Evolutionary conservation across 2,113 vertebrate species (phyloP).

Genomic region (Oxygymnocypris stewartii): DNA sequence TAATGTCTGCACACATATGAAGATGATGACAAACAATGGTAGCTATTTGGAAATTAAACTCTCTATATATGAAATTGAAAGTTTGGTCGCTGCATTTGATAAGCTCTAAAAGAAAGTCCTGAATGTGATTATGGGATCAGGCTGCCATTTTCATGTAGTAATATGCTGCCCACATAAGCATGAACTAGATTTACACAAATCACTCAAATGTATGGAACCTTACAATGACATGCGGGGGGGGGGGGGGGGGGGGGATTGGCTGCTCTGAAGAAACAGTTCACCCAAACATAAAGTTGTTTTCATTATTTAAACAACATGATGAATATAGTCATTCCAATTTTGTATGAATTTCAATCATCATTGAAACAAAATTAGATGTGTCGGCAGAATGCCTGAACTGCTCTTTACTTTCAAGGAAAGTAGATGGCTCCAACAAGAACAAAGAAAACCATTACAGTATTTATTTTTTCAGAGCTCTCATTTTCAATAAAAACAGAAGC

Average conservation of each 20-base stretch:
- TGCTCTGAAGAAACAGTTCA: too few relatives aligned
- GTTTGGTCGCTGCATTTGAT: background rate
- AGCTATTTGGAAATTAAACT: background rate
- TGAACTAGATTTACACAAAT: background rate
- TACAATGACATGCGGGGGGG: background rate
- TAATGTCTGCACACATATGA: slow-evolving; percentile 33
- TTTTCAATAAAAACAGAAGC: background rate
- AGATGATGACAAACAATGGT: slow-evolving; percentile 23
- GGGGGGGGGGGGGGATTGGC: too few relatives aligned
- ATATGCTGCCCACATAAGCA: background rate
- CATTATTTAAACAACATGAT: too few relatives aligned
- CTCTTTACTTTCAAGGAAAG: too few relatives aligned
- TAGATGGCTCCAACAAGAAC: background rate
- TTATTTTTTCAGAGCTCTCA: background rate
- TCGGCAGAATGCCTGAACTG: too few relatives aligned
- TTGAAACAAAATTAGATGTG: too few relatives aligned
- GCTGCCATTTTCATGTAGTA: background rate
- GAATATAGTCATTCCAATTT: too few relatives aligned
- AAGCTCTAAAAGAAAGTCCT: background rate
- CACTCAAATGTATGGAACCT: background rate
- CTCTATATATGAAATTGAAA: background rate
- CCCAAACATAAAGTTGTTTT: too few relatives aligned
- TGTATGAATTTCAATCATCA: too few relatives aligned
- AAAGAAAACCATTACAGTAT: background rate
- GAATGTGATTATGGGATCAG: background rate